Conservation (phyloP, 2,888 invertebrate genomes). For the Eupsilia transversa region DNA sequence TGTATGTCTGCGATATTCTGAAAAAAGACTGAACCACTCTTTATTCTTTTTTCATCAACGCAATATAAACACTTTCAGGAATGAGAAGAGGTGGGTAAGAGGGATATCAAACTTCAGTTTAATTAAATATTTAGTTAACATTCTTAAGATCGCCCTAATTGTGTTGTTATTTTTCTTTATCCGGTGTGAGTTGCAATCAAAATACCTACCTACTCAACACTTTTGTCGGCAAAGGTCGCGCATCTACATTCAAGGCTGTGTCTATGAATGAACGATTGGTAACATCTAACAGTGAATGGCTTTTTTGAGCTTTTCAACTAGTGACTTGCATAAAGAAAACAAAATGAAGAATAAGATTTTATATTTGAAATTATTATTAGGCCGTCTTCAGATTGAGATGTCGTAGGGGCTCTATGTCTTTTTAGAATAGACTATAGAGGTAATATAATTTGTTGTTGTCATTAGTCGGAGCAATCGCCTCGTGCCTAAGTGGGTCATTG, state of each 20-base stretch:
- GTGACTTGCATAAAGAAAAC: neutral
- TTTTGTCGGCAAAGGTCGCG: constrained; percentile 49
- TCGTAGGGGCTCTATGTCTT: constrained; percentile 13
- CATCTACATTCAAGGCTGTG: constrained; percentile 50
- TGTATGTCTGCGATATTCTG: neutral
- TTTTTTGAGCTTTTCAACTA: constrained; percentile 18
- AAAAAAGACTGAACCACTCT: neutral
- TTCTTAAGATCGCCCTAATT: constrained; percentile 11
- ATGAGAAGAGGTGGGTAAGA: no score
- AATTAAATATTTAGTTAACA: neutral
- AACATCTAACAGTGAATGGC: constrained; percentile 24
- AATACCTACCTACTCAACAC: constrained; percentile 21
- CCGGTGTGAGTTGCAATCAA: constrained; percentile 25
- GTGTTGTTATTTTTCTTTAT: constrained; percentile 22
- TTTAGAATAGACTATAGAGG: constrained; percentile 47
- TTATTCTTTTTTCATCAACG: neutral
- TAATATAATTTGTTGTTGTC: constrained; percentile 77
- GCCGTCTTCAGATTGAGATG: neutral
- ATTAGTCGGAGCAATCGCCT: constrained; percentile 78
- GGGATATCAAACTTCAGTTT: neutral
- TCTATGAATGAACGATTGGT: constrained; percentile 50
- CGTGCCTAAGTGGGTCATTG: constrained; percentile 85
- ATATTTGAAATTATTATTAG: constrained; percentile 10
- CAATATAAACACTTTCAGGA: neutral
- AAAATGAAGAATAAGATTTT: neutral